Base-by-base conservation (phyloP, 1,140 invertebrate species). In the Gerris buenoi region DNA sequence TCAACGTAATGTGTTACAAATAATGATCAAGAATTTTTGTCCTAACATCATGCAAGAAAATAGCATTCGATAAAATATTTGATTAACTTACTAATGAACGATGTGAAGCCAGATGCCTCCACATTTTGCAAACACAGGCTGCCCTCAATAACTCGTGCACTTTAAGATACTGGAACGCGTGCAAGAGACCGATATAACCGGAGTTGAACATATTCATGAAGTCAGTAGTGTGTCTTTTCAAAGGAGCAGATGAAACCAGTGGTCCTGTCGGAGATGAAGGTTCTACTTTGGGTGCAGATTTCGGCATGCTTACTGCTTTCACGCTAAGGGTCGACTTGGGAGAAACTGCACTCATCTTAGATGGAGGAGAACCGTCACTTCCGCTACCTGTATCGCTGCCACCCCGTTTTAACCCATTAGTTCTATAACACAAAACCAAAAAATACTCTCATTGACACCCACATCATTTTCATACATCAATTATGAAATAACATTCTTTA, bases 151-250 rank as follows among this genome's bases (percentile, higher is more conserved):
- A 75, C 71, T 90, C 88, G 69, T 85, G 83, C 67, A 90, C 87
- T 76, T 87, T 88, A 63, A 93, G 79, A 77, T 90, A 90, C 71
- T 88, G 84, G 66, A 72, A 90, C 67, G 89, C 85, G 72, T 86
- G 81, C 0, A 85, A 74, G 27, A 88, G 77, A 2, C 82, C 81
- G 64, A 82, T 79, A 75, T 85, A 87, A 27, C 83, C 84, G 65
- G 80, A 80, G 69, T 83, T 83, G 25, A 85, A 75, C 68, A 82
- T 82, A 33, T 80, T 79, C 73, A 86, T 79, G 70, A 82, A 82
- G 70, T 82, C 78, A 25, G 78, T 79, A 69, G 78, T 79, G 64
- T 76, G 77, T 69, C 79, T 77, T n/a, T n/a, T n/a, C 26, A 80
- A 77, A 13, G 73, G 62, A 26, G 63, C 56, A 28, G 46, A 46